A percentile compares a stretch with the other conserved stretches of the same genome.
Conservation (phyloP, 2,113 vertebrate species). For the Cryptoleucopteryx plumbea region DNA sequence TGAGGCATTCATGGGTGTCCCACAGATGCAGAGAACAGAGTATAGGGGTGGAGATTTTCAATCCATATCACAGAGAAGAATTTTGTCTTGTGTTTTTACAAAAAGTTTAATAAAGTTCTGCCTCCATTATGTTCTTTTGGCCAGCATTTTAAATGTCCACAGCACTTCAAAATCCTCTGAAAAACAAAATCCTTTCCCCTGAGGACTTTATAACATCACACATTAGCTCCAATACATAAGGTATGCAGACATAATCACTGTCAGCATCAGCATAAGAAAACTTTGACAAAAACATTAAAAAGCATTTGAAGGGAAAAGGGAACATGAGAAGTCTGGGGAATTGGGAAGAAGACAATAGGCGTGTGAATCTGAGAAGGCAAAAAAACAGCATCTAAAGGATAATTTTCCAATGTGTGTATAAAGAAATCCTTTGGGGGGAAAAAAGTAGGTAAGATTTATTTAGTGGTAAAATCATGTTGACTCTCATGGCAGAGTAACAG, state of each 20-base stretch:
- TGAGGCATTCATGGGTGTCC: neutral
- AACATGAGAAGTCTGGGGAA: neutral
- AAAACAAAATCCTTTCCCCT: neutral
- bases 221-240: neutral
- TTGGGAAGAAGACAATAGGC: neutral
- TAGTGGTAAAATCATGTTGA: neutral
- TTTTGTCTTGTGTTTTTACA: neutral
- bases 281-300: neutral
- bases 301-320: neutral
- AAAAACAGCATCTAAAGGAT: neutral
- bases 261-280: neutral
- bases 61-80: neutral
- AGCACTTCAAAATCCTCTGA: neutral
- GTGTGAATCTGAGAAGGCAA: neutral
- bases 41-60: neutral
- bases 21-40: neutral
- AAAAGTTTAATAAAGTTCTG: neutral
- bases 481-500: neutral
- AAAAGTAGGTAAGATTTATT: neutral
- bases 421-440: fast-evolving
- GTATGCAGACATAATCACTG: neutral
- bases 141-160: neutral
- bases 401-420: neutral
- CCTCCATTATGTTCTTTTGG: neutral
- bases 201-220: neutral